Evolutionary conservation across 2,888 invertebrate genomes (phyloP).

Genomic region (Apotomis capreana): DNA sequence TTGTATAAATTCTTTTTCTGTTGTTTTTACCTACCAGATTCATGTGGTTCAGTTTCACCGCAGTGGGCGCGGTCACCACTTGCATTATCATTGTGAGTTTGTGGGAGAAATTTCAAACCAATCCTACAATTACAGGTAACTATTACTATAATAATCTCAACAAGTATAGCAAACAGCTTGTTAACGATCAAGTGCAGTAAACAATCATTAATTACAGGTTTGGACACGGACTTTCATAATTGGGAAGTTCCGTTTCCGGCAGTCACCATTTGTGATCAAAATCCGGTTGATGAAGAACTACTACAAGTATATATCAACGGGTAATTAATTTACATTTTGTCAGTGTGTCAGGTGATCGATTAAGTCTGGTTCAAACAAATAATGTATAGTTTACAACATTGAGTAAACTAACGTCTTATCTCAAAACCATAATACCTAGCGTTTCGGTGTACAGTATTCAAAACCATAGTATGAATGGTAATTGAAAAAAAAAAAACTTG

Average conservation of each 20-base stretch:
- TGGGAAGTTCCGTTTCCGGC: constrained; percentile 91
- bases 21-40: constrained; percentile 78
- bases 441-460: no score
- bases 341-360: background rate
- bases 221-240: constrained; percentile 91
- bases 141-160: background rate
- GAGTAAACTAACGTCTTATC: no score
- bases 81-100: constrained; percentile 89
- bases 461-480: no score
- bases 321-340: constrained; percentile 53
- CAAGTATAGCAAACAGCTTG: background rate
- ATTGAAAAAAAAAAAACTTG: no score
- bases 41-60: constrained; percentile 91
- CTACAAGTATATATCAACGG: constrained; percentile 72
- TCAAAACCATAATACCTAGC: no score
- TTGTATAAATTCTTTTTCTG: background rate
- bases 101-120: constrained; percentile 93
- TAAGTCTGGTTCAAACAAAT: no score
- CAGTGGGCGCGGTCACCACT: constrained; percentile 87
- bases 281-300: constrained; percentile 79
- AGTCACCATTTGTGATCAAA: constrained; percentile 85
- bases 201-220: constrained; percentile 64
- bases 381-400: no score
- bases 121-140: constrained; percentile 90
- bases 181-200: background rate